Conservation (phyloP, 2,797 vertebrate genomes). For the Morelia viridis region DNA sequence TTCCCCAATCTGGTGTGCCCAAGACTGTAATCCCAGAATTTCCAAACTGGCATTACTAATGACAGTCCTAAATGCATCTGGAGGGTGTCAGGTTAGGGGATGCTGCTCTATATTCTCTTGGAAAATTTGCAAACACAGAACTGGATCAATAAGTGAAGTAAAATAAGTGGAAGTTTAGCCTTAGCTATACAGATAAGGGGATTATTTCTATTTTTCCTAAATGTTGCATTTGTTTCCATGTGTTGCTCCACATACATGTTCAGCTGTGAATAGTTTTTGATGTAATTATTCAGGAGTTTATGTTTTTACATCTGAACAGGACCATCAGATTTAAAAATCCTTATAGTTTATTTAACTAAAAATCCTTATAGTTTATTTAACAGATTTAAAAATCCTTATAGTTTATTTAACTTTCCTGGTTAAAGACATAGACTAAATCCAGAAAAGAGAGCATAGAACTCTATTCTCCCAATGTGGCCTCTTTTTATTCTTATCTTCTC, state of each 20-base stretch:
- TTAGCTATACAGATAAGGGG: background rate
- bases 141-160: background rate
- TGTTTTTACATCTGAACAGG: background rate
- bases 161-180: background rate
- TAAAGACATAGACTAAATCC: background rate
- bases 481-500: background rate
- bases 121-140: background rate
- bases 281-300: background rate
- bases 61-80: background rate
- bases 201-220: background rate
- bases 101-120: background rate
- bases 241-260: background rate
- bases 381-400: background rate
- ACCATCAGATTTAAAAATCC: background rate
- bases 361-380: background rate
- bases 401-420: background rate
- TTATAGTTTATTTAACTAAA: background rate
- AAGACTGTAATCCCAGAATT: background rate
- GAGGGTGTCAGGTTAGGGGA: background rate
- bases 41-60: background rate
- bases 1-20: background rate
- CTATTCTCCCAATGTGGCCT: background rate
- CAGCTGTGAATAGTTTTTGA: background rate
- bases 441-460: background rate
- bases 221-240: background rate